Evolutionary conservation across 2,888 invertebrate genomes (phyloP).

Genomic region (Phortica magna): DNA sequence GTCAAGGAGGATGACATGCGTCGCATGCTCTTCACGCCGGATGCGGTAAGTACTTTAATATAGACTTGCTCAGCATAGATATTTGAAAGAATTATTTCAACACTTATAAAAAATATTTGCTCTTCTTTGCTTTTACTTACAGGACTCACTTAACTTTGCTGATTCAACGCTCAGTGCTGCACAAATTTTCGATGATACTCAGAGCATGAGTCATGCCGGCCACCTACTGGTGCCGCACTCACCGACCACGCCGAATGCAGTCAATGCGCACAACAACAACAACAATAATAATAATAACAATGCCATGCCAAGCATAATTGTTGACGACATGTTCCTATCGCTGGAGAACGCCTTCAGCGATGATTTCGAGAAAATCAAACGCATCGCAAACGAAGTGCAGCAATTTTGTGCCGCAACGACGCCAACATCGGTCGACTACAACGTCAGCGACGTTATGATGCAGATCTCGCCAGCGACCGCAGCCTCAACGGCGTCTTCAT

Average conservation of each 20-base stretch:
- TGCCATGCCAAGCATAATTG: slow-evolving; percentile 70
- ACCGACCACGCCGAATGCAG: slow-evolving; percentile 44
- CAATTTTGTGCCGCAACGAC: slow-evolving; percentile 80
- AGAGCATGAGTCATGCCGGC: slow-evolving; percentile 55
- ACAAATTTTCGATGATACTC: slow-evolving; percentile 77
- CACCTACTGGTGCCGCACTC: slow-evolving; percentile 49
- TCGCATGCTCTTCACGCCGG: slow-evolving; percentile 79
- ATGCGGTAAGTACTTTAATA: slow-evolving; percentile 68
- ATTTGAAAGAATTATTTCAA: neutral
- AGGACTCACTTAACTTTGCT: slow-evolving; percentile 76
- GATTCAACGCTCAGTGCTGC: slow-evolving; percentile 75
- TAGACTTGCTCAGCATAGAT: neutral
- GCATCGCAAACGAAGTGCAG: slow-evolving; percentile 89
- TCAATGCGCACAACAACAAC: slow-evolving; percentile 53
- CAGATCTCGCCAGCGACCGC: slow-evolving; percentile 76
- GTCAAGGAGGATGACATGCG: slow-evolving; percentile 82
- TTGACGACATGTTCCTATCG: slow-evolving; percentile 79
- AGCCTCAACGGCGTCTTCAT: slow-evolving; percentile 45
- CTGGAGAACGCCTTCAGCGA: slow-evolving; percentile 81
- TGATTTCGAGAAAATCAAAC: slow-evolving; percentile 90
- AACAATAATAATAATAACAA: slow-evolving; percentile 50
- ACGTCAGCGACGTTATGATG: slow-evolving; percentile 72
- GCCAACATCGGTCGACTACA: slow-evolving; percentile 74
- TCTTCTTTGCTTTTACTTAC: slow-evolving; percentile 25
- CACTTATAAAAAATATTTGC: neutral